phyloP scores from a whole-genome alignment of 2,113 vertebrate genomes.

The Pluvianellus socialis region DNA sequence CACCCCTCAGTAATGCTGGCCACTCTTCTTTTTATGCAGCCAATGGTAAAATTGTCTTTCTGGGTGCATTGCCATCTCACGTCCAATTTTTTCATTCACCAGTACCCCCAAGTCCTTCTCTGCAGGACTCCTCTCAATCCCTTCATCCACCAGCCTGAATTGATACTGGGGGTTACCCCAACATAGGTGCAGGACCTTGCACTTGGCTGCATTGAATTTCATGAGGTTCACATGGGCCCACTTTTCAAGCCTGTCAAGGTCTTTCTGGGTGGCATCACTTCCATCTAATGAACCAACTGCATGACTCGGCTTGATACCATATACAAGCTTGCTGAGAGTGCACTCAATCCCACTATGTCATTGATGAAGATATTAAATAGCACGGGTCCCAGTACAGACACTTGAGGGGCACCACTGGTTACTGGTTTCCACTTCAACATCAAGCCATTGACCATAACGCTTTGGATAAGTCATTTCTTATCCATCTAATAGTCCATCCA shows the following conservation, averaged over 20 bases:
- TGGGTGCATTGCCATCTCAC: neutral
- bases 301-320: neutral
- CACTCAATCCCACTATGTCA: neutral
- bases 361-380: neutral
- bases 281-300: fast-evolving
- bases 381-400: neutral
- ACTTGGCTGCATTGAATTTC: neutral
- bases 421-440: neutral
- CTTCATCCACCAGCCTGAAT: fast-evolving
- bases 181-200: neutral
- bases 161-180: neutral
- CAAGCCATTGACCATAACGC: neutral
- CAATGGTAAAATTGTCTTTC: neutral
- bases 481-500: neutral
- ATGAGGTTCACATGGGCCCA: neutral
- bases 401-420: neutral
- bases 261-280: neutral
- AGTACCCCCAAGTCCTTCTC: neutral
- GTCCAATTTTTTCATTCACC: neutral
- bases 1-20: neutral
- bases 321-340: neutral
- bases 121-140: neutral
- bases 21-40: neutral
- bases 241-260: neutral
- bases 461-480: neutral